These are phyloP conservation scores for Dasyprocta punctata DNA, from an alignment of 2,113 vertebrate species.

Conservation along the genomic window DNA sequence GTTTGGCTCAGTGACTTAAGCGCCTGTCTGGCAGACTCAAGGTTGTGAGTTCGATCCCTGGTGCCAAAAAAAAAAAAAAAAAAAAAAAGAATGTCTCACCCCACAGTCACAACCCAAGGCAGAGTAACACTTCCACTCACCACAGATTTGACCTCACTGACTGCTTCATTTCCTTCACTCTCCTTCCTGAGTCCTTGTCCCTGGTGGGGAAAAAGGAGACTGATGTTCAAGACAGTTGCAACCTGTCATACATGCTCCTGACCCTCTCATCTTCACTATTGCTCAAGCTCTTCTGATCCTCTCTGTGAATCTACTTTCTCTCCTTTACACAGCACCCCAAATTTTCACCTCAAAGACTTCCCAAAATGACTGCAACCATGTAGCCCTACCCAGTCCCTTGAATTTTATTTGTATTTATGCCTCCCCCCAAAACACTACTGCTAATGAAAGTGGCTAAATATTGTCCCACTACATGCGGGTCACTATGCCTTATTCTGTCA, in stretches of 20 bases:
- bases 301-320: not conserved
- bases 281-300: not conserved
- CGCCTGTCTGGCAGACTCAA: too few relatives aligned
- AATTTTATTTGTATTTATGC: not conserved
- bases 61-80: too few relatives aligned
- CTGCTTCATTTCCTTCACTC: not conserved
- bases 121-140: constrained; percentile 35
- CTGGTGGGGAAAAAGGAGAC: not conserved
- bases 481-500: not conserved
- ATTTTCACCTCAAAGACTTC: not conserved
- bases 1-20: too few relatives aligned
- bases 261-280: not conserved
- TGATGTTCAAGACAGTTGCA: not conserved
- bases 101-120: not conserved
- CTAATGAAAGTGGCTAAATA: too few relatives aligned
- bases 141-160: not conserved
- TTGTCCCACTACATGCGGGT: fast-evolving
- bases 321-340: not conserved
- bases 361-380: not conserved
- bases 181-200: not conserved
- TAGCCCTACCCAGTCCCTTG: not conserved
- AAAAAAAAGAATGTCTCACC: fast-evolving
- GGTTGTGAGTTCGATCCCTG: too few relatives aligned
- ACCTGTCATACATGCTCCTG: not conserved
- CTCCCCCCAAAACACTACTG: not conserved